These are phyloP conservation scores for Reticulitermes speratus DNA, from an alignment of 1,140 invertebrate species.

Conservation along the genomic window DNA sequence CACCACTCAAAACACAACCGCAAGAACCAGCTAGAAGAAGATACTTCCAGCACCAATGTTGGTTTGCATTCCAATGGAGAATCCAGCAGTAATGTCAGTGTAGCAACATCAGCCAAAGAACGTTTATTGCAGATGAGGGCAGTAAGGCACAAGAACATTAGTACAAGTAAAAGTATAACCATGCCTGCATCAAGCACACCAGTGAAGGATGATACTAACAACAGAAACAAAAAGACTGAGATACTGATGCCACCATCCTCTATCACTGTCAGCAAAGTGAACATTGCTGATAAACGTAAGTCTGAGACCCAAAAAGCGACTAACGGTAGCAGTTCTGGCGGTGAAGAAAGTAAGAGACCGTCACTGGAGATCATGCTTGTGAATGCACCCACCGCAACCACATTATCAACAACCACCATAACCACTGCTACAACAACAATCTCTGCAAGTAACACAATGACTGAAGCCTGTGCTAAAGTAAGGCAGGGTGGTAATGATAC, in stretches of 20 bases:
- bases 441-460: background rate
- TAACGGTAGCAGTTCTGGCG: background rate
- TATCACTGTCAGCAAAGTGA: constrained; percentile 33
- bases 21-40: background rate
- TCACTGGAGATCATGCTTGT: constrained; percentile 43
- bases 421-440: background rate
- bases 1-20: constrained; percentile 29
- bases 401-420: background rate
- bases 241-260: constrained; percentile 29
- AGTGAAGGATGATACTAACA: background rate
- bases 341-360: constrained; percentile 34
- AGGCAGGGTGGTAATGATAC: background rate
- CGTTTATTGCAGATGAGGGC: constrained; percentile 46
- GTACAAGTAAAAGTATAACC: constrained; percentile 22
- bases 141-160: constrained; percentile 43
- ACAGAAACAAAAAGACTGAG: constrained; percentile 30
- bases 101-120: constrained; percentile 39
- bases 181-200: background rate
- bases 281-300: constrained; percentile 25
- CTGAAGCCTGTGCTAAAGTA: too few relatives aligned
- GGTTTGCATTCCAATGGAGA: constrained; percentile 14
- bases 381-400: constrained; percentile 35
- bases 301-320: constrained; percentile 1
- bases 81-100: background rate
- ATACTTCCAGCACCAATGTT: background rate